Evolutionary conservation across 2,113 vertebrate species (phyloP), one percentile per base, ranked within the genome.

Genomic region (Ameiurus melas): DNA sequence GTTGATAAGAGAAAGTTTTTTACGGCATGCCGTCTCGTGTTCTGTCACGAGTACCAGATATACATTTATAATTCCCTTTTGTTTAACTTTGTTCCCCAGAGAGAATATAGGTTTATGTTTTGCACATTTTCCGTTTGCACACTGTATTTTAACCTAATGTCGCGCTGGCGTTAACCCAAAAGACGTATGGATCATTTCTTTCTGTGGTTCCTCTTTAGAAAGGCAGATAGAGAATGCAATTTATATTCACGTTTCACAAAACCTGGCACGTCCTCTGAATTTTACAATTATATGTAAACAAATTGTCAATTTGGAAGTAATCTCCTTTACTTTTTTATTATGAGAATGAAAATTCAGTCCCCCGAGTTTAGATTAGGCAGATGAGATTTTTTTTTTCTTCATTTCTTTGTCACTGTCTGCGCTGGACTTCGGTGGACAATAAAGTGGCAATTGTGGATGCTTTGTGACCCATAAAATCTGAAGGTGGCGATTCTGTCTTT

Each of bases 381-480:
- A 94, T 93, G 93, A 94, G 94, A 94, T 95, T 94, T 93, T 95
- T 95, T 89, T 88, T 94, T 94, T 95, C 94, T 89, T 89, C 89
- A 94, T 96, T 36, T 82, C 55, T 62, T 83, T 96, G 93, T 97
- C 96, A 93, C 94, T 96, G 96, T 94, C 96, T 95, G 95, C 97
- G 96, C 96, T 95, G 96, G 96, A 97, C 96, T 97, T 97, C 96
- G 96, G 96, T 96, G 97, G 97, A 98, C 97, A 97, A 99, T 98
- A 99, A 98, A 97, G 96, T 97, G 93, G 96, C 97, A 97, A 99
- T 99, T 99, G 98, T 99, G 95, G 96, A 97, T 97, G 97, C 95
- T 97, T 97, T 97, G 97, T 99, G 98, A 99, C 97, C 98, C 98
- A 98, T 97, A 98, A 99, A 98, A 99, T 98, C 96, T 97, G 96